These are phyloP conservation scores for Pardosa pseudoannulata DNA, from an alignment of 2,888 invertebrate genomes.

Conservation along the genomic window DNA sequence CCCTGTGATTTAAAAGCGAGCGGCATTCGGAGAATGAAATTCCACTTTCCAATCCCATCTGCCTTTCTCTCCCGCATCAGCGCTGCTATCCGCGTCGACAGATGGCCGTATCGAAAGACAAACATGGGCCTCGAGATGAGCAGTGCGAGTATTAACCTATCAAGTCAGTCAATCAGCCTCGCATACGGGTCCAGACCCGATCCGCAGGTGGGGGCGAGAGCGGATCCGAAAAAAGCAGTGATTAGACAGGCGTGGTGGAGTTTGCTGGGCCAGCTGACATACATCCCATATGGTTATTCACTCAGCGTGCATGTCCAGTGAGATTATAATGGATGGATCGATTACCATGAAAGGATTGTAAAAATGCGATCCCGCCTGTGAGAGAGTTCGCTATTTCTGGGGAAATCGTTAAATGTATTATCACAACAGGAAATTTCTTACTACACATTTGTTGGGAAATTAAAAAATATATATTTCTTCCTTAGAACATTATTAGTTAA, in stretches of 20 bases:
- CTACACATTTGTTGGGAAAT: too few relatives aligned
- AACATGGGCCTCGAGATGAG: not conserved
- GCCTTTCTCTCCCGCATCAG: not conserved
- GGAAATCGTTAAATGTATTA: too few relatives aligned
- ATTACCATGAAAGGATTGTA: not conserved
- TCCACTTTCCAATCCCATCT: not conserved
- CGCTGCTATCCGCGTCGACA: slow-evolving; percentile 6
- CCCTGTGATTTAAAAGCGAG: too few relatives aligned
- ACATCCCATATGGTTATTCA: not conserved
- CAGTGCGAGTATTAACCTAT: slow-evolving; percentile 19
- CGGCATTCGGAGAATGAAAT: not conserved
- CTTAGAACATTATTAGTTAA: too few relatives aligned
- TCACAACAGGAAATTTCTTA: too few relatives aligned
- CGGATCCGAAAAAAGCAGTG: slow-evolving; percentile 1
- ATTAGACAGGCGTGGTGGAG: slow-evolving; percentile 20
- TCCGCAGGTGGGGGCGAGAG: slow-evolving; percentile 25
- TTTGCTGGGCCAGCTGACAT: not conserved
- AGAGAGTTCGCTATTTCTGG: too few relatives aligned
- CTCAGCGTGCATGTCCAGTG: not conserved
- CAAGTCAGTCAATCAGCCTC: slow-evolving; percentile 11
- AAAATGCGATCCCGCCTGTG: too few relatives aligned
- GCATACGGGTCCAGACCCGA: slow-evolving; percentile 24
- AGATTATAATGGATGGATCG: not conserved
- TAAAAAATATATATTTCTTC: too few relatives aligned
- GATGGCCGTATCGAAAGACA: slow-evolving; percentile 44